Evolutionary conservation across 2,113 vertebrate species (phyloP), one percentile per base, ranked within the genome.

Genomic region (Microcebus jonahi): DNA sequence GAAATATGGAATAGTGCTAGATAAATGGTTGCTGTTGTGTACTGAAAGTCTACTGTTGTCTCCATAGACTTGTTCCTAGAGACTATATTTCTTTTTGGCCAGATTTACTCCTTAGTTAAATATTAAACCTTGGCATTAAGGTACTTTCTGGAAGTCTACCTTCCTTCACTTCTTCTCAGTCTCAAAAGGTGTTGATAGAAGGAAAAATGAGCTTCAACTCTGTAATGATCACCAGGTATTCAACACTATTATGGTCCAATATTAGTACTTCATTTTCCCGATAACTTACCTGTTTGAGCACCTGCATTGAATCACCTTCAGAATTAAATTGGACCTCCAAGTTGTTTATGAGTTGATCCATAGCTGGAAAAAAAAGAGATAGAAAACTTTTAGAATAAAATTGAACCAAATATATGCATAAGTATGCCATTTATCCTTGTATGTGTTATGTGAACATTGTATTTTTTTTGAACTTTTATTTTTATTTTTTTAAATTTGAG

Each of bases 261-360:
- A 90, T 96, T 86, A 59, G 11, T 65, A 90, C 39, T 21, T 83
- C 12, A 89, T 94, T 95, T 95, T 93, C 65, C 68, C 75, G 53
- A 93, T 73, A 83, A 93, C 97, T 83, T 48, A 96, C 95, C 97
- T 96, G 94, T 91, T 96, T 96, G 88, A 96, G 95, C 36, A 61
- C 90, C 57, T 96, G 87, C 90, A 92, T 92, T 82, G 92, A 97
- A 36, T 48, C 50, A 57, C 87, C 45, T 95, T 90, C 83, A 91
- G 96, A 91, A 63, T 96, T 96, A 95, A 96, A 75, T 45, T 96
- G 90, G 48, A 86, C 79, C 6, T 95, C 83, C 73, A 97, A 92
- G 90, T 85, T 96, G 94, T 95, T 97, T 91, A 97, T 92, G 92
- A 97, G 50, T 92, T 95, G 88, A 97, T 97, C 94, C 96, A 97